Percentiles rank a stretch among this genome's conserved stretches.
These are phyloP conservation scores for Anolis sagrei DNA, from an alignment of 2,113 vertebrate species.

Conservation along the genomic window DNA sequence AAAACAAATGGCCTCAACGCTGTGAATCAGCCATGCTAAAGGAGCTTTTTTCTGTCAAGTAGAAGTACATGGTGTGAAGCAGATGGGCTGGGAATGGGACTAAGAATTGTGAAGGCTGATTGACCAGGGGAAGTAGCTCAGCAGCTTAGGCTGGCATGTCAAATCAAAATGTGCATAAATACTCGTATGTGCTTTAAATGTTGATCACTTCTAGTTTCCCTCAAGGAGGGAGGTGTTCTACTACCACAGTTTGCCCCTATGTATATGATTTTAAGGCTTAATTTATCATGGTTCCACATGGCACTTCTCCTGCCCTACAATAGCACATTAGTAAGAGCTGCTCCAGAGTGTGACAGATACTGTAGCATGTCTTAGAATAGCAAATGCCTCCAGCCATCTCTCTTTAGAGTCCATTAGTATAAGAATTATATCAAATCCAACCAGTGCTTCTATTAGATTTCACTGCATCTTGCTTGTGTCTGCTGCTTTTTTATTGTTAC, in stretches of 20 bases:
- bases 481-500: not conserved
- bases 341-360: constrained; percentile 11
- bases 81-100: constrained; percentile 64
- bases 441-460: not conserved
- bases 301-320: not conserved
- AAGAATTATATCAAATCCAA: constrained; percentile 12
- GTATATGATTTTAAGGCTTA: not conserved
- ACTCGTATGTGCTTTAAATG: constrained; percentile 67
- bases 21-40: constrained; percentile 63
- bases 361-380: constrained; percentile 8
- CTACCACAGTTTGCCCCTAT: not conserved
- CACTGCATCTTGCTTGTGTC: not conserved
- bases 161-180: constrained; percentile 57
- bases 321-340: constrained; percentile 3
- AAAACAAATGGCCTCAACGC: constrained; percentile 63
- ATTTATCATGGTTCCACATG: not conserved
- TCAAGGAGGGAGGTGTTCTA: constrained; percentile 28
- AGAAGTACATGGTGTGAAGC: constrained; percentile 49
- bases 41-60: constrained; percentile 56
- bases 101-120: constrained; percentile 50
- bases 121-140: constrained; percentile 58
- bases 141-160: constrained; percentile 67
- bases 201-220: constrained; percentile 43
- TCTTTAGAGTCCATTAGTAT: constrained; percentile 15
- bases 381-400: not conserved